These are phyloP conservation scores for Neoarius graeffei DNA, from an alignment of 2,113 vertebrate species.

Conservation along the genomic window DNA sequence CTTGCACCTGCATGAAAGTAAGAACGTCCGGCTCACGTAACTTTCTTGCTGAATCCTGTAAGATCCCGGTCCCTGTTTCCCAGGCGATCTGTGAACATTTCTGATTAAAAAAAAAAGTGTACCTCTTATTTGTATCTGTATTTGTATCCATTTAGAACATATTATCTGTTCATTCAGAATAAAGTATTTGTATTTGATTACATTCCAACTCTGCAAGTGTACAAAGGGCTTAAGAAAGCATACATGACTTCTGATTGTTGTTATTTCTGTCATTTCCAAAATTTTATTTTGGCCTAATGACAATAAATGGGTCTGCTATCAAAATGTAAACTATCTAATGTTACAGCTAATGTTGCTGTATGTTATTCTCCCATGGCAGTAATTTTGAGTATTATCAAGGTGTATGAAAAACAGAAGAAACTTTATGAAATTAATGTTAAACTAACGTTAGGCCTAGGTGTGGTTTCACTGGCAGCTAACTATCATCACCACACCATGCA, in stretches of 20 bases:
- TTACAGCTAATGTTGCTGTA: background rate
- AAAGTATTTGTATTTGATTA: background rate
- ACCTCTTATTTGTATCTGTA: background rate
- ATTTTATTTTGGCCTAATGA: background rate
- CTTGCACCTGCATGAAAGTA: background rate
- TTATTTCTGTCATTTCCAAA: background rate
- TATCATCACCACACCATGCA: background rate
- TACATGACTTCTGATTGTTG: background rate
- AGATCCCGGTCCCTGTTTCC: background rate
- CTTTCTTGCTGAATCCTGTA: background rate
- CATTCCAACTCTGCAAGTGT: background rate
- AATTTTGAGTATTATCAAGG: background rate
- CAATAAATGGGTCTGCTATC: background rate
- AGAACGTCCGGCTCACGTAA: background rate
- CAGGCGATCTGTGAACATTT: background rate
- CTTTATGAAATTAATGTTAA: background rate
- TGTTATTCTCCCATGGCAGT: background rate
- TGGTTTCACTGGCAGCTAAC: background rate
- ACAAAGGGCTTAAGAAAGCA: background rate
- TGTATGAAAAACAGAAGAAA: background rate
- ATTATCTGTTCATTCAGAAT: background rate
- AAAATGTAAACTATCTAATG: background rate
- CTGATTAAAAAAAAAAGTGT: background rate
- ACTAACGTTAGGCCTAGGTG: background rate
- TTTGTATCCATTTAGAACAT: background rate